Evolutionary conservation across 2,113 vertebrate genomes (phyloP), one percentile per base, ranked within the genome.

Genomic region (Spilogale gracilis): DNA sequence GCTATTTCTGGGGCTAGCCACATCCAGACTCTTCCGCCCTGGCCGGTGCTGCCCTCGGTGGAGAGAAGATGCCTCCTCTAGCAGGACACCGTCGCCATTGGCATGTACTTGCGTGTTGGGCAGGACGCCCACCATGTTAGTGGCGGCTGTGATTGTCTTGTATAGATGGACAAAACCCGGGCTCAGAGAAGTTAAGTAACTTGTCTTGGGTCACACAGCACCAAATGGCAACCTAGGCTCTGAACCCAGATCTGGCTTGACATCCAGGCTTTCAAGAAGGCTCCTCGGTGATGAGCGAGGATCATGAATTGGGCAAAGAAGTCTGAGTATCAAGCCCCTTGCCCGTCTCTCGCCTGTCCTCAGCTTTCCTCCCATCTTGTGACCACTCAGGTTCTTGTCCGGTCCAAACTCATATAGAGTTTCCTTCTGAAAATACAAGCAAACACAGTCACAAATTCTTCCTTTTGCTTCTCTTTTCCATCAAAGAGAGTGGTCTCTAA

Each of bases 51-150:
- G 0, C 0, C 61, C 58, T 54, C 58, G 20, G 30, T 18, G 17
- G 48, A n/a, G 23, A 56, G 45, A 60, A 73, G 54, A n/a, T 18
- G 3, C 43, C 17, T 14, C 48, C 8, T 4, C 0, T 0, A 10
- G 48, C 25, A 4, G n/a, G 48, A 30, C 17, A 11, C 43, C 58
- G 17, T 9, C 76, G 17, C 52, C 80, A 4, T 1, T 12, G 4
- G 56, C 11, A 0, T 0, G 0, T 48, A 1, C 38, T 21, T 7
- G 48, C 65, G 12, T 38, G 18, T 71, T 6, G 16, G 10, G 65
- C 48, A 79, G 86, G 76, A 60, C 0, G 0, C 58, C 30, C 25
- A 25, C 50, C 11, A 6, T 0, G 0, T 54, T 13, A 30, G 30
- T 3, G 43, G 23, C 0, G 0, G 21, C 3, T 16, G 2, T 20